Evolutionary conservation across 2,797 vertebrate genomes (phyloP).

Genomic region (Chelon auratus): DNA sequence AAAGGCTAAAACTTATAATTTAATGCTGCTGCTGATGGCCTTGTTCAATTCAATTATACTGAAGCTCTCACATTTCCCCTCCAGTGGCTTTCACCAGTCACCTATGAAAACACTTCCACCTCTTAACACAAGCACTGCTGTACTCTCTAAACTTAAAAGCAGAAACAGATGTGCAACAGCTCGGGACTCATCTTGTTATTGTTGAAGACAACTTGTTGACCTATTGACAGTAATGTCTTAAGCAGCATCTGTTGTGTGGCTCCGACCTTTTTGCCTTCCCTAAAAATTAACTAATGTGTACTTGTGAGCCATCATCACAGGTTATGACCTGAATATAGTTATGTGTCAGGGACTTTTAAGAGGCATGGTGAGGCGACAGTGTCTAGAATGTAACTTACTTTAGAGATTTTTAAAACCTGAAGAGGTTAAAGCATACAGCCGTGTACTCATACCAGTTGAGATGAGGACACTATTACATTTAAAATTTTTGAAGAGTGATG

Average conservation of each 20-base stretch:
- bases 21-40: background rate
- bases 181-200: conserved; percentile 11
- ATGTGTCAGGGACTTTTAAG: background rate
- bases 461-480: background rate
- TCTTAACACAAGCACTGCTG: conserved; percentile 1
- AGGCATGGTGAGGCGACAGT: background rate
- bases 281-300: no score
- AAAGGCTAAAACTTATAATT: background rate
- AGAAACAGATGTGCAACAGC: conserved; percentile 1
- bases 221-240: background rate
- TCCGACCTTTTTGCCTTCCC: no score
- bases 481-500: background rate
- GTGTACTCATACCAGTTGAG: background rate
- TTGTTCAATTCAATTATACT: background rate
- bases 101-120: background rate
- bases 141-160: background rate
- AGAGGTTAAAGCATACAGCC: background rate
- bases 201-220: conserved; percentile 1
- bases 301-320: no score
- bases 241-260: background rate
- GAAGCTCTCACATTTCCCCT: background rate
- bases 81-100: background rate
- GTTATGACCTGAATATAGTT: background rate
- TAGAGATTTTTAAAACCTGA: background rate
- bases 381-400: background rate